A percentile compares a stretch with the other conserved stretches of the same genome.
phyloP scores from a whole-genome alignment of 2,113 vertebrate species.

The Leuciscus idus region DNA sequence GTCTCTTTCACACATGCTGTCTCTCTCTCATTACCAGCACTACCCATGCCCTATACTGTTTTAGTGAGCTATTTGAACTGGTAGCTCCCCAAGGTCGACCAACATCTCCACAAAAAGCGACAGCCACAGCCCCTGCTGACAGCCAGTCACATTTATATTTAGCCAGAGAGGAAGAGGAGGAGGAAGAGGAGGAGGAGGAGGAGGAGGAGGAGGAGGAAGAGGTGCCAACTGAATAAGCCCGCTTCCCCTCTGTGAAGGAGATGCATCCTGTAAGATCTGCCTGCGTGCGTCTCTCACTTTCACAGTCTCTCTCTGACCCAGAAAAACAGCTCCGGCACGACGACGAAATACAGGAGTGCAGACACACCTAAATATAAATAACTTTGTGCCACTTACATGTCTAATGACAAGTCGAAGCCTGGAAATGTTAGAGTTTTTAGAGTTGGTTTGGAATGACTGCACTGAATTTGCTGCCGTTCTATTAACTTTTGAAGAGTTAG shows the following conservation, averaged over 20 bases:
- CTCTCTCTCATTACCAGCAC: constrained; percentile 5
- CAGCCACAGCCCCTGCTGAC: constrained; percentile 51
- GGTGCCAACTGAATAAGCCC: constrained; percentile 59
- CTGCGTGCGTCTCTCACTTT: constrained; percentile 22
- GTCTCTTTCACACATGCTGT: neutral
- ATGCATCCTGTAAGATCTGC: constrained; percentile 13
- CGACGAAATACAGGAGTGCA: constrained; percentile 67
- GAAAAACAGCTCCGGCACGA: constrained; percentile 71
- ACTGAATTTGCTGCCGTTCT: neutral
- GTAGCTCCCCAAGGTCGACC: constrained; percentile 25
- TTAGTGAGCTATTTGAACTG: constrained; percentile 34
- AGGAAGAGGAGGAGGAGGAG: constrained; percentile 56
- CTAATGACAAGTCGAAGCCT: constrained; percentile 63
- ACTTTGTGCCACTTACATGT: constrained; percentile 76
- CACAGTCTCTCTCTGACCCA: constrained; percentile 73
- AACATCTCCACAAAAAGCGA: constrained; percentile 61
- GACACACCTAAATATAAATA: constrained; percentile 75
- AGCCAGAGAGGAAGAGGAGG: constrained; percentile 66
- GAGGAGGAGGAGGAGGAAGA: constrained; percentile 63
- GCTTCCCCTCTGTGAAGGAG: constrained; percentile 62
- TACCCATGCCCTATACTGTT: constrained; percentile 1
- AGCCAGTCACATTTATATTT: constrained; percentile 69
- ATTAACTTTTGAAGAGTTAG: neutral
- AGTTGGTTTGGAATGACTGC: constrained; percentile 15
- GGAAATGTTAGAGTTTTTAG: neutral